These are phyloP conservation scores for Xenus cinereus DNA, from an alignment of 2,113 vertebrate genomes.

Conservation along the genomic window DNA sequence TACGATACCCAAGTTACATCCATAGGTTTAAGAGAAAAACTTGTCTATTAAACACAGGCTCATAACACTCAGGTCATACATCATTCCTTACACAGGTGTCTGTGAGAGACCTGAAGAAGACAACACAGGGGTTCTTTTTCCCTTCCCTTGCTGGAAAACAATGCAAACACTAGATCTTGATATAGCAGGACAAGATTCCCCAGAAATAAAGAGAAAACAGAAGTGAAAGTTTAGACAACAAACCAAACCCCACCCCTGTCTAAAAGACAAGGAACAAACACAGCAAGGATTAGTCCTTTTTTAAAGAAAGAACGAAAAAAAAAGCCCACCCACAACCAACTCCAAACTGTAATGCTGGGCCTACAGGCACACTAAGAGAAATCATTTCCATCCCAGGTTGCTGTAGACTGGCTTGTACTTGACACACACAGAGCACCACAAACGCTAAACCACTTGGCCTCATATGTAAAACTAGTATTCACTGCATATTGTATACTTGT, in stretches of 20 bases:
- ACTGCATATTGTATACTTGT: rapidly evolving
- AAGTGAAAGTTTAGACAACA: not conserved
- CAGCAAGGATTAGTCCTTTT: not conserved
- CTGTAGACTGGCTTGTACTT: not conserved
- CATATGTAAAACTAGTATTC: not conserved
- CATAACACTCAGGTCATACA: not conserved
- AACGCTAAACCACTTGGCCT: not conserved
- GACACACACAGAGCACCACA: not conserved
- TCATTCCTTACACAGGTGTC: not conserved
- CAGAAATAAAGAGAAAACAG: not conserved
- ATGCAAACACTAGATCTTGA: not conserved
- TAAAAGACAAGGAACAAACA: not conserved
- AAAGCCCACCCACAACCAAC: not conserved
- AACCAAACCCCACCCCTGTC: not conserved
- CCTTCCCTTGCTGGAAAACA: not conserved
- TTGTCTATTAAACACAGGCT: not conserved
- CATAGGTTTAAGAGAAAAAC: not conserved
- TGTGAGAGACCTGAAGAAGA: not conserved
- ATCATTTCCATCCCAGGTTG: not conserved
- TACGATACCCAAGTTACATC: not conserved
- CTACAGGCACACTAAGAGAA: not conserved
- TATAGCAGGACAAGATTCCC: not conserved
- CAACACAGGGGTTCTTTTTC: not conserved
- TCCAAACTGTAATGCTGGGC: not conserved
- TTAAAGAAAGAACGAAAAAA: not conserved